Base-by-base conservation (phyloP, 2,888 invertebrate species). In the Charanyca ferruginea region DNA sequence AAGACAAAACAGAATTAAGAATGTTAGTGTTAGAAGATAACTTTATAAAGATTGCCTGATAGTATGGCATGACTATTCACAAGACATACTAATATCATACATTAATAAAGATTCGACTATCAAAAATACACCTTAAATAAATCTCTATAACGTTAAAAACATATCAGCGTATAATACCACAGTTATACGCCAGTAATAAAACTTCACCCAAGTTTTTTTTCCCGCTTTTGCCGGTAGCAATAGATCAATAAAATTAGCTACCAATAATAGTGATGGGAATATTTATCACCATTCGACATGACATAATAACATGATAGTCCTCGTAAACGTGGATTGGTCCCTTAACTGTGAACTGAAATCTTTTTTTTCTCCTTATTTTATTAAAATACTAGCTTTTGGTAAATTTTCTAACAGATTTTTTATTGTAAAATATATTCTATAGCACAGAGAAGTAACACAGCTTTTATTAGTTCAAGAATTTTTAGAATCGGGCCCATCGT, bases 211-310 rank as follows among this genome's bases (percentile, higher is more conserved):
- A 48, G 28, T 38, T 61, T 52, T 76, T 61, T 28, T n/a, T n/a
- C n/a, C n/a, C 49, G 28, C 23, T 25, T 18, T 35, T 25, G 20
- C 41, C 42, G 38, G 72, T 54, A 58, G 53, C 64, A 23, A 77
- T 59, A 55, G 58, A 73, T 47, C 64, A 71, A 59, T 77, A 51
- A 58, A 77, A 77, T 54, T 77, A 64, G 54, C 49, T 47, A 72
- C 16, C 55, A 77, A 59, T 77, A 59, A 60, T 77, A 22, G 35
- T 71, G 63, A 77, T 52, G 55, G 42, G 54, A 59, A 71, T 71
- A 51, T 73, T 73, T 71, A 73, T 77, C 58, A 55, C 72, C 32
- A 13, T 54, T 59, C 23, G 44, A 20, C 72, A 71, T 73, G 79
- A 63, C 48, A 77, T 62, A 32, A 61, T 61, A 47, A 61, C 20